Percentiles rank a stretch among this genome's conserved stretches.
phyloP scores from a whole-genome alignment of 2,888 invertebrate genomes.

The Ptychoptera contaminata region DNA sequence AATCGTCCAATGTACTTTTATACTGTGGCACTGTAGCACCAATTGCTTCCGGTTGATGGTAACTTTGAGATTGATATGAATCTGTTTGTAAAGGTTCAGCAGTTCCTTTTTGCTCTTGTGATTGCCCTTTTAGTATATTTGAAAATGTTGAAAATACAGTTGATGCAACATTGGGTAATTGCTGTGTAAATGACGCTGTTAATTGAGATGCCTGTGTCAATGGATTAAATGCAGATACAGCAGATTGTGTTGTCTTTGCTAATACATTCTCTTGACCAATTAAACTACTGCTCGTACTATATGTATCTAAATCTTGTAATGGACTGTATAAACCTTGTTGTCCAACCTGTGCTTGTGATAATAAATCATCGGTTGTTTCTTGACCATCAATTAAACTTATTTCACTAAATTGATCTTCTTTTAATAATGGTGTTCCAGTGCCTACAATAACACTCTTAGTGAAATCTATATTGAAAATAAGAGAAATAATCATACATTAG shows the following conservation, averaged over 20 bases:
- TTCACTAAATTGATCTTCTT: no score
- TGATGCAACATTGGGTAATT: slow-evolving; percentile 42
- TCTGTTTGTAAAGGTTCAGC: slow-evolving; percentile 1
- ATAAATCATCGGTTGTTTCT: slow-evolving; percentile 34
- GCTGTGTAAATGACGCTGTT: slow-evolving; percentile 30
- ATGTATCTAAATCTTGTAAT: slow-evolving; percentile 7
- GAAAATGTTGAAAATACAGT: slow-evolving; percentile 44
- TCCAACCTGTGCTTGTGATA: slow-evolving; percentile 14
- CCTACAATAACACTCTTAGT: not conserved
- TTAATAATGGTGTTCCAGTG: no score
- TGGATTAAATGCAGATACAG: slow-evolving; percentile 5
- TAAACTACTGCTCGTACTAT: not conserved
- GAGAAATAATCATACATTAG: no score
- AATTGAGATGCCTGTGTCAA: slow-evolving; percentile 23
- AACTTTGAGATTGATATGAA: not conserved
- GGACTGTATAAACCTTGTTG: slow-evolving; percentile 3
- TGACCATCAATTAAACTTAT: slow-evolving; percentile 11
- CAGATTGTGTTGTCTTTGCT: slow-evolving; percentile 14
- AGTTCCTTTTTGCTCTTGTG: slow-evolving; percentile 2
- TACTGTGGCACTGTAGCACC: not conserved
- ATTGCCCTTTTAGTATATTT: slow-evolving; percentile 22
- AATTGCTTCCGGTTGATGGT: not conserved
- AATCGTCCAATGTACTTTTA: no score
- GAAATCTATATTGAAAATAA: not conserved
- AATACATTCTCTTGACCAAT: no score